Conservation (phyloP, 2,888 invertebrate genomes). For the Mimachlamys varia region DNA sequence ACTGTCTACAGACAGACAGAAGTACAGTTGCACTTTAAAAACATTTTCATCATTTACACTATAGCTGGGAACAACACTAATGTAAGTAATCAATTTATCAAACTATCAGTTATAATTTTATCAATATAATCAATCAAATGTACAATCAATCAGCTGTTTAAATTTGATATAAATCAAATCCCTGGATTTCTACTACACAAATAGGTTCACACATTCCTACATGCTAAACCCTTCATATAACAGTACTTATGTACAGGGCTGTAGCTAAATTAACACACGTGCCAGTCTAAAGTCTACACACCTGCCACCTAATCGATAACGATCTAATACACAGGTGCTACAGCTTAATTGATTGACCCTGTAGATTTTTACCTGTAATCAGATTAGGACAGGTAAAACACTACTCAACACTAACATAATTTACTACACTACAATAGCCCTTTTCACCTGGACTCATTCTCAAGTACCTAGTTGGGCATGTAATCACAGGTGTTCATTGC, state of each 20-base stretch:
- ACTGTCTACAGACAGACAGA: too few species aligned
- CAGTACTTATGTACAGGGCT: background rate
- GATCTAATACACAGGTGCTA: constrained; percentile 4
- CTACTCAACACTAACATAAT: background rate
- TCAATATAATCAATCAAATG: too few species aligned
- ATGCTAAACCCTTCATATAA: background rate
- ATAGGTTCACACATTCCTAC: background rate
- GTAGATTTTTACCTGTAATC: background rate
- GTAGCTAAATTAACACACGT: background rate
- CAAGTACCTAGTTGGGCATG: background rate
- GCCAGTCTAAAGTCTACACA: background rate
- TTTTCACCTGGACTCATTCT: background rate
- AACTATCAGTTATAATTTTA: too few species aligned
- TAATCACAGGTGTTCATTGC: background rate
- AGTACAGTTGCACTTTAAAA: too few species aligned
- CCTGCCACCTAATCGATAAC: background rate
- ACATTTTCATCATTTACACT: too few species aligned
- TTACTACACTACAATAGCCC: background rate
- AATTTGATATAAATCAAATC: background rate
- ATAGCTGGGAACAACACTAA: too few species aligned
- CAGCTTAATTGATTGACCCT: constrained; percentile 19
- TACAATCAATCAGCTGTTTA: too few species aligned
- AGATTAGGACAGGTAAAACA: constrained; percentile 25
- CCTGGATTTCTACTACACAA: background rate
- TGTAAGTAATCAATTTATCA: too few species aligned